A percentile compares a stretch with the other conserved stretches of the same genome.
phyloP scores from a whole-genome alignment of 2,797 vertebrate genomes.

The Coendou prehensilis region DNA sequence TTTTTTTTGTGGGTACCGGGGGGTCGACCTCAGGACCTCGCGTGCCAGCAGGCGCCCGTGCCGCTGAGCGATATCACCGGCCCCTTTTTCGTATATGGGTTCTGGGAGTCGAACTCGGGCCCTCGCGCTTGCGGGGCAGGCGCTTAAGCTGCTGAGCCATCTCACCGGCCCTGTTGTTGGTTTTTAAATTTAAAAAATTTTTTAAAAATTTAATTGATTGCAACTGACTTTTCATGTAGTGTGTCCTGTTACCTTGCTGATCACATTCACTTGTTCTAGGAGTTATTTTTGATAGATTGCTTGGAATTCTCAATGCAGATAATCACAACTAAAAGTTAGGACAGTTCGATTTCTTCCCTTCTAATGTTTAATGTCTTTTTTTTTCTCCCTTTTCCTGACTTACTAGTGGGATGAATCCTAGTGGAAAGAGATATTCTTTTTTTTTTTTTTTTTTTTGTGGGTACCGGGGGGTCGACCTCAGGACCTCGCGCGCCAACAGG shows the following conservation, averaged over 20 bases:
- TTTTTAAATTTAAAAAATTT: background rate
- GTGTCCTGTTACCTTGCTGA: background rate
- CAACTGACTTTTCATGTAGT: background rate
- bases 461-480: too few species aligned
- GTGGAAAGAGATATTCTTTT: background rate
- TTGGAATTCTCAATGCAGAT: slow-evolving; percentile 33
- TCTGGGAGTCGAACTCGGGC: too few species aligned
- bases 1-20: too few species aligned
- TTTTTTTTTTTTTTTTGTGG: too few species aligned
- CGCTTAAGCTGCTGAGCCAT: too few species aligned
- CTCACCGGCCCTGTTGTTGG: too few species aligned
- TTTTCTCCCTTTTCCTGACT: background rate
- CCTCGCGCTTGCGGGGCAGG: too few species aligned
- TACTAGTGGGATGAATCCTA: background rate
- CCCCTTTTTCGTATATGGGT: too few species aligned
- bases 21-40: too few species aligned
- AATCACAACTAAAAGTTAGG: background rate
- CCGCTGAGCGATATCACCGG: too few species aligned
- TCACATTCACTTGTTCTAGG: background rate
- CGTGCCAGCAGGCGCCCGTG: too few species aligned
- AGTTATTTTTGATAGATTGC: slow-evolving; percentile 1
- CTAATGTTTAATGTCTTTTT: background rate
- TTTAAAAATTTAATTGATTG: background rate
- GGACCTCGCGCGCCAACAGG: too few species aligned
- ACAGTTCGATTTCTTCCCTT: slow-evolving; percentile 41